These are phyloP conservation scores for Wiebesia pumilae DNA, from an alignment of 1,140 invertebrate species.

Conservation along the genomic window DNA sequence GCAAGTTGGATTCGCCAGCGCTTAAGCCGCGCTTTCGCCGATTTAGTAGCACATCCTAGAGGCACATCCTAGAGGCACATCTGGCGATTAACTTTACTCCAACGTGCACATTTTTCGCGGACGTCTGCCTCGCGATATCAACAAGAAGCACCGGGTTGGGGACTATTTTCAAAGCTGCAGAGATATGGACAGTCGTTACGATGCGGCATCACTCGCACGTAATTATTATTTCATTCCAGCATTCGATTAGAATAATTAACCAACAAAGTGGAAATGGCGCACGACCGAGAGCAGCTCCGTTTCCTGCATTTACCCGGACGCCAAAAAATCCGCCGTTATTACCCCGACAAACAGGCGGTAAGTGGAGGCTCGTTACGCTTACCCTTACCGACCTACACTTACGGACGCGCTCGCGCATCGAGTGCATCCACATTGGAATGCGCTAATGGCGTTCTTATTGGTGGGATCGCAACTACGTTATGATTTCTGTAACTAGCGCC, in stretches of 20 bases:
- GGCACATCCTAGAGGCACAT: not conserved
- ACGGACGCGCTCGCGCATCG: not conserved
- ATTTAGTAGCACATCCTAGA: not conserved
- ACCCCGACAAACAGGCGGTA: slow-evolving; percentile 19
- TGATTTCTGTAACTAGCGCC: slow-evolving; percentile 68
- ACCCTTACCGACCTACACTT: no score
- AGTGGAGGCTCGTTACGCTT: not conserved
- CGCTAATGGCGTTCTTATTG: slow-evolving; percentile 60
- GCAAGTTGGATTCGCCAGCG: not conserved
- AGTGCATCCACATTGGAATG: slow-evolving; percentile 55
- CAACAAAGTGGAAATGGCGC: not conserved
- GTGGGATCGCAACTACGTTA: slow-evolving; percentile 59
- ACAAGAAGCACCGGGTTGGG: no score
- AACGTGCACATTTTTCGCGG: no score
- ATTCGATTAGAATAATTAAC: not conserved
- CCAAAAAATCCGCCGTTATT: not conserved
- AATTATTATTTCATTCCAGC: no score
- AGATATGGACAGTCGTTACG: no score
- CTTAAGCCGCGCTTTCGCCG: not conserved
- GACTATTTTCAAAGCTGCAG: no score
- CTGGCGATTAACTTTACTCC: no score
- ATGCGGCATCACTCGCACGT: no score
- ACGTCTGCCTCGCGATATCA: no score
- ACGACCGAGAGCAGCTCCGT: not conserved
- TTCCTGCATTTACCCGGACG: not conserved